These are phyloP conservation scores for Chondrilla cf. caribensis DNA, from an alignment of 37 sponge, comb jelly and placozoan species.

Conservation along the genomic window DNA sequence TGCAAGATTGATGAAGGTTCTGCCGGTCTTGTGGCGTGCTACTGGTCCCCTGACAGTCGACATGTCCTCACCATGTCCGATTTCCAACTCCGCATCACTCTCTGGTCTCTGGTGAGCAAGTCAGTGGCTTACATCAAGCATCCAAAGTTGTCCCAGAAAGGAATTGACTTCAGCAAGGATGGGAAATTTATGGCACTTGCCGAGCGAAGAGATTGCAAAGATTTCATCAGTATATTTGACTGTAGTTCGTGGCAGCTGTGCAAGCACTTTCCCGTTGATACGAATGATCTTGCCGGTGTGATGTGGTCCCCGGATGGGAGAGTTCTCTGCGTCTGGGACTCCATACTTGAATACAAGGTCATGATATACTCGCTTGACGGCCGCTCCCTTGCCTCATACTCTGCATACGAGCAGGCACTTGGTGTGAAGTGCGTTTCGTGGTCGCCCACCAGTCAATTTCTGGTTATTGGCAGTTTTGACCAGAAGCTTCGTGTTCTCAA, in stretches of 20 bases:
- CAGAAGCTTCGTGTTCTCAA: constrained; percentile 82
- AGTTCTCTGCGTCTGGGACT: constrained; percentile 84
- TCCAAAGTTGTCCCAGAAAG: constrained; percentile 72
- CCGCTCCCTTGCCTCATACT: constrained; percentile 55
- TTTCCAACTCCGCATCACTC: constrained; percentile 87
- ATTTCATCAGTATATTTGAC: constrained; percentile 85
- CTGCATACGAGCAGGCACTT: constrained; percentile 69
- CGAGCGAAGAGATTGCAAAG: constrained; percentile 90
- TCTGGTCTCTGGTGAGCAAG: constrained; percentile 94
- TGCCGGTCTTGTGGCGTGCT: constrained; percentile 74
- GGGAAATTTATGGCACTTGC: constrained; percentile 85
- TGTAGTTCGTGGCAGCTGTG: constrained; percentile 76
- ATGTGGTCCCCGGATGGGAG: constrained; percentile 82
- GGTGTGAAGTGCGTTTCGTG: constrained; percentile 76
- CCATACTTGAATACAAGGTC: constrained; percentile 55
- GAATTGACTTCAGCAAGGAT: constrained; percentile 71
- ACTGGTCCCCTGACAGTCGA: constrained; percentile 90
- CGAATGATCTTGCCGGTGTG: constrained; percentile 78
- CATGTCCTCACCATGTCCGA: constrained; percentile 90
- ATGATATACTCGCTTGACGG: constrained; percentile 88
- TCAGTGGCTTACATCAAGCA: constrained; percentile 91
- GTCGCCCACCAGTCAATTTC: constrained; percentile 90
- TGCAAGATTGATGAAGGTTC: constrained; percentile 98
- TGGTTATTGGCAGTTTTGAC: constrained; percentile 92
- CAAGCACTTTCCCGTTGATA: constrained; percentile 80